Percentiles rank a stretch among this genome's conserved stretches.
These are phyloP conservation scores for Mohoua ochrocephala DNA, from an alignment of 2,113 vertebrate genomes.

Conservation along the genomic window DNA sequence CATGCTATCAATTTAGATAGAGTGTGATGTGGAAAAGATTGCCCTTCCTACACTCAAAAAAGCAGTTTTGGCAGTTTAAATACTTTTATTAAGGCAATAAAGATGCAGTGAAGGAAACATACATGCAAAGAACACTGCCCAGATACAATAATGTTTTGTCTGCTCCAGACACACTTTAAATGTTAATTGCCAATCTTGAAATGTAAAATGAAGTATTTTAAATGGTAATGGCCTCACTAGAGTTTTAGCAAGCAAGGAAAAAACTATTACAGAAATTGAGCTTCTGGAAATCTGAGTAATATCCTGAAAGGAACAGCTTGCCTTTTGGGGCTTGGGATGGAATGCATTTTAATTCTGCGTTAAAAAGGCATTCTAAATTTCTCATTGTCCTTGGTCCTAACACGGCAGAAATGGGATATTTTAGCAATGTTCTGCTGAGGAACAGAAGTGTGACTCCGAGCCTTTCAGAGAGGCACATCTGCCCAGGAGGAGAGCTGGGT, in stretches of 20 bases:
- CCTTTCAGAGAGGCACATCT: fast-evolving
- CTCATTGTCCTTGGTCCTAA: background rate
- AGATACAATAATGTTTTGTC: background rate
- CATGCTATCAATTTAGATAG: background rate
- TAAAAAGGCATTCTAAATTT: background rate
- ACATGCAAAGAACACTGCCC: background rate
- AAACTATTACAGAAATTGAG: background rate
- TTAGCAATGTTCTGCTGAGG: background rate
- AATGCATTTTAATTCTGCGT: background rate
- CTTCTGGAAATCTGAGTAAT: slow-evolving; percentile 8
- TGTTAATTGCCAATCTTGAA: slow-evolving; percentile 1
- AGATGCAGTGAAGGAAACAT: background rate
- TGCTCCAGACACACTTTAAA: background rate
- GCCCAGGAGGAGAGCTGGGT: background rate
- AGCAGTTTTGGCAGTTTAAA: background rate
- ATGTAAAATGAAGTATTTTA: background rate
- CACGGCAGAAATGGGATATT: background rate
- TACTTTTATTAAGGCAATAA: slow-evolving; percentile 24
- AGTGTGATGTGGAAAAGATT: background rate
- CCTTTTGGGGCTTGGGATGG: background rate
- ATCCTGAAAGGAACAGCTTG: background rate
- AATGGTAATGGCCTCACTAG: background rate
- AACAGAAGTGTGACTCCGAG: background rate
- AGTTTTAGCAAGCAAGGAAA: background rate
- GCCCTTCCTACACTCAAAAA: background rate